Base-by-base conservation (phyloP, 1,140 invertebrate species). In the Bradynema listronoti region DNA sequence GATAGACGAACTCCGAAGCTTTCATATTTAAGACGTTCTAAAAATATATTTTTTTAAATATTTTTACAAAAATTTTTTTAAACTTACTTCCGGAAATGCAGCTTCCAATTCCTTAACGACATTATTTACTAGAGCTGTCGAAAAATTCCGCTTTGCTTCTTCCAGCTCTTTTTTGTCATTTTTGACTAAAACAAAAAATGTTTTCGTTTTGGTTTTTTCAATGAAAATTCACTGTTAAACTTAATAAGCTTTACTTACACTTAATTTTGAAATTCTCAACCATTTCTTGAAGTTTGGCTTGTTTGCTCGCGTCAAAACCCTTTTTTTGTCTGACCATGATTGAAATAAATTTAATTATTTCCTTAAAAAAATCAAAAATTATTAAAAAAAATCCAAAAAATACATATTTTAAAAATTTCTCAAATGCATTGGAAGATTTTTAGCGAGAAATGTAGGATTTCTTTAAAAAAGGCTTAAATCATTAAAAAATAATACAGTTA, bases 1-100 rank as follows among this genome's bases (percentile, higher is more conserved):
- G 34, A 2, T 25, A 32, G n/a, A 50, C n/a, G 19, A 24, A 50
- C 3, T 50, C 47, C n/a, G 16, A 24, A 3, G 47, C 47, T 24
- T 50, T 50, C 47, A 50, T 50, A 27, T 50, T 50, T 5, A 50
- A 32, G 3, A 50, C 16, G 19, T 50, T 25, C 47, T 50, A 29
- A 50, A 50, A 19, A 24, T 4, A 22, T 47, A n/a, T n/a, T n/a
- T n/a, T n/a, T 47, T 9, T 11, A 39, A 39, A 39, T 39, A 11
- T 39, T 11, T 39, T 11, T 39, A 39, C 36, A 11, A 39, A 39
- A 39, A 9, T 22, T 47, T 29, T 47, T 47, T 9, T 47, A 47
- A 47, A 22, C 36, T 39, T 39, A 39, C 36, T 11, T 50, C n/a
- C 34, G 47, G 47, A 50, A 50, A 16, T 19, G 19, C 16, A 4